These are phyloP conservation scores for Phaonia tiefii DNA, from an alignment of 2,888 invertebrate genomes.

Conservation along the genomic window DNA sequence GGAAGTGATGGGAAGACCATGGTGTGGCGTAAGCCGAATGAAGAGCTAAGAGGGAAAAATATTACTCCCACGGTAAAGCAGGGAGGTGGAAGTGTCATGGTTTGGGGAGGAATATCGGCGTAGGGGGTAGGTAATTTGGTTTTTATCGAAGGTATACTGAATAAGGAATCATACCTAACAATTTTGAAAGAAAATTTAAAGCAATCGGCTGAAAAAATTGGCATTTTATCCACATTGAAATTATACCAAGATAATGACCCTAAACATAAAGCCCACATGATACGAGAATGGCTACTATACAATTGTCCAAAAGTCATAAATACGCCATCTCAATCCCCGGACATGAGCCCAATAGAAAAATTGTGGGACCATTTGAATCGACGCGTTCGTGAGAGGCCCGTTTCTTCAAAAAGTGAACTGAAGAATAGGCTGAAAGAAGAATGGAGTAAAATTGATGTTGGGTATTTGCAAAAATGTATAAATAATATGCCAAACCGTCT, in stretches of 20 bases:
- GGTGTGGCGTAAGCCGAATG: constrained; percentile 24
- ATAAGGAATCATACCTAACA: constrained; percentile 35
- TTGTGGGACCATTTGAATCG: constrained; percentile 31
- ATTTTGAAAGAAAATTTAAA: constrained; percentile 7
- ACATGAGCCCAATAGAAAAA: too few species aligned
- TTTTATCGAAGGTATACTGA: constrained; percentile 60
- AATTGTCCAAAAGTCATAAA: constrained; percentile 27
- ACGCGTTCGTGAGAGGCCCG: constrained; percentile 9
- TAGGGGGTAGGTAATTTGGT: constrained; percentile 34
- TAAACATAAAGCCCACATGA: too few species aligned
- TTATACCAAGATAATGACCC: too few species aligned
- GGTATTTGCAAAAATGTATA: constrained; percentile 29
- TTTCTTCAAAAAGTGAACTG: constrained; percentile 5
- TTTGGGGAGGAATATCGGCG: constrained; percentile 43
- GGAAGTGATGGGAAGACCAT: constrained; percentile 48
- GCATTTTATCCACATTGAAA: too few species aligned
- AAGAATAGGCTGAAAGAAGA: constrained; percentile 41
- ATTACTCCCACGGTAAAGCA: neutral
- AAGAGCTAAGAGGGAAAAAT: neutral
- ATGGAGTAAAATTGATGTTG: constrained; percentile 39
- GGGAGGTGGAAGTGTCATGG: neutral
- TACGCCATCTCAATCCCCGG: neutral
- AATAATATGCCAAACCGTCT: too few species aligned
- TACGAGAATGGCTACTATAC: neutral
- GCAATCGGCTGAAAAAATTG: constrained; percentile 4